Conservation (phyloP, 1,140 invertebrate species). For the Forficula auricularia region DNA sequence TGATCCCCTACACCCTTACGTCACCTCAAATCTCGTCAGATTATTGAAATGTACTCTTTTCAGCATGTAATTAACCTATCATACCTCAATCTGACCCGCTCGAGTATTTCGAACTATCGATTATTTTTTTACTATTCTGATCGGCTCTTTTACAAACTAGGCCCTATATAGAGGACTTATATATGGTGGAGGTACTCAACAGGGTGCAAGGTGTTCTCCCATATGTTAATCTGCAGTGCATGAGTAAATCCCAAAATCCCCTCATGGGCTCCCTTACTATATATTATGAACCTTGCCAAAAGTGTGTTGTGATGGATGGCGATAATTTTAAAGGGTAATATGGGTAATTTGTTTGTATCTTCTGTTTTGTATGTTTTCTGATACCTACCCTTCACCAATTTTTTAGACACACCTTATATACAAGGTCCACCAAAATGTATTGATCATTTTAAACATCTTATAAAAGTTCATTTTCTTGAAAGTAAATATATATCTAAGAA, state of each 20-base stretch:
- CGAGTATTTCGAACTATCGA: conserved; percentile 2
- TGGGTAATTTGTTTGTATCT: too few species aligned
- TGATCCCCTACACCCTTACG: not conserved
- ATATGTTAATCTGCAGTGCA: not conserved
- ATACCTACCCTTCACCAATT: too few species aligned
- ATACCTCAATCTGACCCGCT: not conserved
- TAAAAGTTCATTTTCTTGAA: too few species aligned
- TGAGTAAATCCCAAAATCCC: conserved; percentile 3
- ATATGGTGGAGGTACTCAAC: conserved; percentile 1
- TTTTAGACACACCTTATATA: too few species aligned
- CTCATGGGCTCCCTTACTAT: conserved; percentile 1
- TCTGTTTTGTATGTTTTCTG: too few species aligned
- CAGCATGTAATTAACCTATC: conserved; percentile 1
- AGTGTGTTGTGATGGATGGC: too few species aligned
- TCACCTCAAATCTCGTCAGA: not conserved
- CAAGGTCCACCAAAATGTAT: too few species aligned
- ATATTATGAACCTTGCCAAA: too few species aligned
- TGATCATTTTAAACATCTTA: too few species aligned
- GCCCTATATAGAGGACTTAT: conserved; percentile 1
- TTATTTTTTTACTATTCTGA: conserved; percentile 2
- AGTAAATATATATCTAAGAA: too few species aligned
- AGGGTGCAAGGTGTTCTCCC: conserved; percentile 1
- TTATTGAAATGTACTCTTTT: conserved; percentile 1
- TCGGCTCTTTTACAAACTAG: not conserved
- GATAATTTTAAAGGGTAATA: too few species aligned